These are phyloP conservation scores for Caenorhabditis angaria DNA, from an alignment of 2,888 invertebrate species.

Conservation along the genomic window DNA sequence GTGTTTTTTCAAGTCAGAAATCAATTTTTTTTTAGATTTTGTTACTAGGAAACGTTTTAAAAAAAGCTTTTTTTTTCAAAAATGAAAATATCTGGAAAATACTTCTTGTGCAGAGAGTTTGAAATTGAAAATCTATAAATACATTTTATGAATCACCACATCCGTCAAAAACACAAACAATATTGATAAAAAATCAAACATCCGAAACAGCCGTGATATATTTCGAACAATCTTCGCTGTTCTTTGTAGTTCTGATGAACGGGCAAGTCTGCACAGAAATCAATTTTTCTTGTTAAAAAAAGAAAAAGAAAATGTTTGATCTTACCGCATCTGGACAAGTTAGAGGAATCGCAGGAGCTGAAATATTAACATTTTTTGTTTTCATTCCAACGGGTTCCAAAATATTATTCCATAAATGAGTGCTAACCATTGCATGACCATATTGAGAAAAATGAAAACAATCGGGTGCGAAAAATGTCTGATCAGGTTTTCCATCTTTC, in stretches of 20 bases:
- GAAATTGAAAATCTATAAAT: too few species aligned
- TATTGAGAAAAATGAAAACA: slow-evolving; percentile 67
- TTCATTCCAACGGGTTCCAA: slow-evolving; percentile 58
- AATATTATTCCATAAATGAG: slow-evolving; percentile 64
- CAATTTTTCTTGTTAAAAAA: background rate
- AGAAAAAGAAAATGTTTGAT: background rate
- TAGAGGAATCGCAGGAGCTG: slow-evolving; percentile 41
- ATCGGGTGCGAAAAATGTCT: slow-evolving; percentile 61
- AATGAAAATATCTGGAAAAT: too few species aligned
- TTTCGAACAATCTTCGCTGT: slow-evolving; percentile 50
- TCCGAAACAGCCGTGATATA: slow-evolving; percentile 50
- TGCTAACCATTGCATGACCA: slow-evolving; percentile 59
- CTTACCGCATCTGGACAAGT: slow-evolving; percentile 59
- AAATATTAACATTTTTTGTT: slow-evolving; percentile 48
- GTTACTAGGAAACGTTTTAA: too few species aligned
- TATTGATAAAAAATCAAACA: background rate
- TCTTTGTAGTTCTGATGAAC: slow-evolving; percentile 55
- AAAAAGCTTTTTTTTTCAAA: too few species aligned
- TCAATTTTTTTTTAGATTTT: too few species aligned
- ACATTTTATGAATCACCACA: too few species aligned
- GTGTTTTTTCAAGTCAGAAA: too few species aligned
- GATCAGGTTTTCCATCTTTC: slow-evolving; percentile 43
- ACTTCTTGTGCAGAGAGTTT: too few species aligned
- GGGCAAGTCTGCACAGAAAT: slow-evolving; percentile 51
- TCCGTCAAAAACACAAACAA: too few species aligned